Conservation (phyloP, 2,888 invertebrate species). For the Scaeva pyrastri region DNA sequence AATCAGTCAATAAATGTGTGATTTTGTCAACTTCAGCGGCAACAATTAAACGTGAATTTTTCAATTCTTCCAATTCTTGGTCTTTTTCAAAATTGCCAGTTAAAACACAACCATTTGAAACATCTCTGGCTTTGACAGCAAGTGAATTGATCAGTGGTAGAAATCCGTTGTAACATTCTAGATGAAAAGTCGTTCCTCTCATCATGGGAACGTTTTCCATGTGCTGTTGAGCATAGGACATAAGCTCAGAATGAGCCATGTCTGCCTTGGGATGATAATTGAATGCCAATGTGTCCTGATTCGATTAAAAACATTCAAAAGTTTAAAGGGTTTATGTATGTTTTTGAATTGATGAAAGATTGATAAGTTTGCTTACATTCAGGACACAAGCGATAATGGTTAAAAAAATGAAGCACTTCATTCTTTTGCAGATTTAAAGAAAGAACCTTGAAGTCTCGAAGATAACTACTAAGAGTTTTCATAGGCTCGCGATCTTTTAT, state of each 20-base stretch:
- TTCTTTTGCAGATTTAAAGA: neutral
- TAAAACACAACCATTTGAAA: neutral
- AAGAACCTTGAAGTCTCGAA: neutral
- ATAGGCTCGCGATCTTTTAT: neutral
- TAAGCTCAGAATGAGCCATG: constrained; percentile 46
- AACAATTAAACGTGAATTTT: constrained; percentile 47
- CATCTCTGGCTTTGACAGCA: neutral
- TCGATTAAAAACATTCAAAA: neutral
- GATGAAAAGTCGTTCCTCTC: constrained; percentile 60
- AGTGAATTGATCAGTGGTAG: constrained; percentile 58
- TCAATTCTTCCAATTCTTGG: constrained; percentile 34
- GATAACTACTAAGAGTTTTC: neutral
- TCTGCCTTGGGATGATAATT: neutral
- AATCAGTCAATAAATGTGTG: constrained; percentile 51
- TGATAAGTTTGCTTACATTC: constrained; percentile 16
- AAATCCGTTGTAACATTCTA: constrained; percentile 73
- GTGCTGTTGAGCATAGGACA: constrained; percentile 62
- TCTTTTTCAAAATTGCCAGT: constrained; percentile 44
- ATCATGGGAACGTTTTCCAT: constrained; percentile 44
- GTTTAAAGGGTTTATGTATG: neutral
- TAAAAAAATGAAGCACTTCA: neutral
- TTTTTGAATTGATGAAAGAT: too few species aligned
- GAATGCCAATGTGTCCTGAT: neutral
- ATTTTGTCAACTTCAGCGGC: constrained; percentile 55
- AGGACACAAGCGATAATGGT: neutral